These are phyloP conservation scores for Girardinichthys multiradiatus DNA, from an alignment of 2,113 vertebrate genomes.

Conservation along the genomic window DNA sequence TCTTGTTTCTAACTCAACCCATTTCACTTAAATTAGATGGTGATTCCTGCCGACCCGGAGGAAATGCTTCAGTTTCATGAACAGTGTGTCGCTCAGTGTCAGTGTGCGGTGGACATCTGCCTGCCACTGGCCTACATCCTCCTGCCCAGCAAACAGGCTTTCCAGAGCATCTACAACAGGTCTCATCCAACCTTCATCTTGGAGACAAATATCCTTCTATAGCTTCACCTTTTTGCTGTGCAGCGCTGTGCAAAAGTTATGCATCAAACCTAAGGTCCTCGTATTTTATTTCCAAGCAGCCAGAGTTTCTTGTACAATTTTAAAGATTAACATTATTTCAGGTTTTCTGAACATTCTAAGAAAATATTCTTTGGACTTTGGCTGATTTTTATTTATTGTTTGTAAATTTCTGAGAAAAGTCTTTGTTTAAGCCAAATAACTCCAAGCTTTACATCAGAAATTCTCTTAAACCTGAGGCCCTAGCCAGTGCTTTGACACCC, in stretches of 20 bases:
- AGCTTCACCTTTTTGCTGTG: too few relatives aligned
- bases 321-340: too few relatives aligned
- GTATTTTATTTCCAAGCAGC: neutral
- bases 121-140: constrained; percentile 85
- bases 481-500: too few relatives aligned
- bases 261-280: neutral
- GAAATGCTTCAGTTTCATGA: constrained; percentile 90
- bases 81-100: constrained; percentile 85
- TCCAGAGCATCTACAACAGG: constrained; percentile 93
- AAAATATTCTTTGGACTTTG: too few relatives aligned
- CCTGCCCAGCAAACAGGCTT: constrained; percentile 90
- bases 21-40: constrained; percentile 81
- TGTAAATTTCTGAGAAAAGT: too few relatives aligned
- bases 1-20: neutral
- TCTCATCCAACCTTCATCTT: constrained; percentile 35
- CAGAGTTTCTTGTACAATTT: neutral
- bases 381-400: too few relatives aligned
- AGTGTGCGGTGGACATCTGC: constrained; percentile 85
- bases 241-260: too few relatives aligned
- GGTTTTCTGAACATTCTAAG: too few relatives aligned
- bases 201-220: too few relatives aligned
- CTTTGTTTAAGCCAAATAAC: too few relatives aligned
- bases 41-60: constrained; percentile 89
- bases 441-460: too few relatives aligned
- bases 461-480: too few relatives aligned